Base-by-base conservation (phyloP, 2,888 invertebrate species). In the Aromia moschata region DNA sequence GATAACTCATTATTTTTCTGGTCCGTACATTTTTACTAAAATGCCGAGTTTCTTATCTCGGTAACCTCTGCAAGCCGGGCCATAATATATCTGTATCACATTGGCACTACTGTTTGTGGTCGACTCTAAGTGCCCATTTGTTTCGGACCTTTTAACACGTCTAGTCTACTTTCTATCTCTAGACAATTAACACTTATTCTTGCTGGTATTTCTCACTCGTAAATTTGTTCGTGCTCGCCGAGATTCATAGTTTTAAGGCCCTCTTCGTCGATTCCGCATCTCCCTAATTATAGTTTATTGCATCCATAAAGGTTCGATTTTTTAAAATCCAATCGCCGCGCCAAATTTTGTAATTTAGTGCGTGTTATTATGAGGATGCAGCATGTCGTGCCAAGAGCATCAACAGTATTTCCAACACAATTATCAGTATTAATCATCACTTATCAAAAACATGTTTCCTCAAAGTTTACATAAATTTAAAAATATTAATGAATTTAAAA, bases 101-200 rank as follows among this genome's bases (percentile, higher is more conserved):
- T 68, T 72, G 70, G 68, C 68, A 69, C 65, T 66, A 68, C 69
- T 76, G 76, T 78, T 80, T 79, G 80, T 72, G 79, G 80, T 77
- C 74, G 73, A 72, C 68, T 65, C 76, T 80, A 79, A 80, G 79
- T 80, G 80, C 76, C 79, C 78, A 79, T 80, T 79, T 78, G 75
- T 80, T 79, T 77, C 70, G 67, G 70, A 69, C 77, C 79, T 80
- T 79, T 79, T 79, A 80, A 72, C 79, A 75, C 76, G 78, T 79
- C 79, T 71, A 70, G 71, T 75, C 76, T 77, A 76, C 74, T 80
- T 79, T 77, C 73, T 74, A 72, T 75, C 73, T 72, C 66, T 66
- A 64, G 68, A 74, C 72, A 77, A 75, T 72, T 68, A 72, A 71
- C 70, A 62, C 62, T 61, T 41, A 56, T 52, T 62, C 62, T 65